Evolutionary conservation across 2,113 vertebrate genomes (phyloP).

Genomic region (Nothobranchius furzeri): DNA sequence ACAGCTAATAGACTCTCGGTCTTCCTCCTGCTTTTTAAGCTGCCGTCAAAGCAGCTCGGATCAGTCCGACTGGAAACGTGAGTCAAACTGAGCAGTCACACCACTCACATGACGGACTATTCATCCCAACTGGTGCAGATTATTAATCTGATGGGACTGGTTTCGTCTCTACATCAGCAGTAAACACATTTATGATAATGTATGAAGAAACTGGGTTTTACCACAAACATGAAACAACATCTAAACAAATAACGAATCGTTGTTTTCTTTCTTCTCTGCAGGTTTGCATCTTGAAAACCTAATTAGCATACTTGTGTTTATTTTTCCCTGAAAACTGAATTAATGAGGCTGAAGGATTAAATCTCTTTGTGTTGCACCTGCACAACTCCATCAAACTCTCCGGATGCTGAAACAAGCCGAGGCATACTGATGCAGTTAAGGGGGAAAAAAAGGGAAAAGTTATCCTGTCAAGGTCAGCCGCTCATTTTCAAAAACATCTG

Average conservation of each 20-base stretch:
- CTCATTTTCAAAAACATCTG: constrained; percentile 34
- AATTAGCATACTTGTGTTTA: too few relatives aligned
- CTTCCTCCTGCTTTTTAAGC: constrained; percentile 9
- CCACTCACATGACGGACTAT: background rate
- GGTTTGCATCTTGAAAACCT: background rate
- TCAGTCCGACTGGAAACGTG: background rate
- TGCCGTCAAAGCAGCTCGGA: constrained; percentile 2
- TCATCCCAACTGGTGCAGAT: too few relatives aligned
- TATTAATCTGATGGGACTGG: too few relatives aligned
- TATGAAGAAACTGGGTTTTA: too few relatives aligned
- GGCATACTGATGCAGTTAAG: background rate
- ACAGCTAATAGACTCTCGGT: constrained; percentile 41
- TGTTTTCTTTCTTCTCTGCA: too few relatives aligned
- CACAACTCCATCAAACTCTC: background rate
- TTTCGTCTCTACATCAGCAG: too few relatives aligned
- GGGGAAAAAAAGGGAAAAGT: background rate
- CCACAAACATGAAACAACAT: too few relatives aligned
- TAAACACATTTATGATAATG: too few relatives aligned
- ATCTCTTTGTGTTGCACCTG: background rate
- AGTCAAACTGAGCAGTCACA: background rate
- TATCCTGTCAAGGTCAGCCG: constrained; percentile 34
- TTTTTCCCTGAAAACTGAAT: background rate
- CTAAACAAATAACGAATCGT: too few relatives aligned
- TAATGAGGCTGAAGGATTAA: background rate
- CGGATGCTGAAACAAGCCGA: background rate